phyloP scores from a whole-genome alignment of 2,888 invertebrate species.

The Leistus spinibarbis region DNA sequence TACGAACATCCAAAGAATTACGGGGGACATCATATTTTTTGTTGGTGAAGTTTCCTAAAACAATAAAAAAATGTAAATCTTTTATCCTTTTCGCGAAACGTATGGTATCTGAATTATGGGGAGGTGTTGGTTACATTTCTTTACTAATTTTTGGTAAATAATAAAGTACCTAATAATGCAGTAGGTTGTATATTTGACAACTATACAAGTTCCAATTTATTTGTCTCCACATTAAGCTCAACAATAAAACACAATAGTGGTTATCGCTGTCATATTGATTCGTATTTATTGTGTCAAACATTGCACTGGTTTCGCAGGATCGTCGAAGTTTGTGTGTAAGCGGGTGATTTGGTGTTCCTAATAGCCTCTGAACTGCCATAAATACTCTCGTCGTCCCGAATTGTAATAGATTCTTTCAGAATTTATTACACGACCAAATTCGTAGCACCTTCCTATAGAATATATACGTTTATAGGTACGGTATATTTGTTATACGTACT shows the following conservation, averaged over 20 bases:
- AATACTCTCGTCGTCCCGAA: background rate
- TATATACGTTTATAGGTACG: background rate
- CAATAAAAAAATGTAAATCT: background rate
- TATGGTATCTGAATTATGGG: no score
- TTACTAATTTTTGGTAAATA: no score
- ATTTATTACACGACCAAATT: constrained; percentile 2
- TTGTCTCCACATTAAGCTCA: no score
- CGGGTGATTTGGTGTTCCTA: constrained; percentile 3
- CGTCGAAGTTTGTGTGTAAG: background rate
- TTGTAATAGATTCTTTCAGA: constrained; percentile 5
- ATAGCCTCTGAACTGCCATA: constrained; percentile 8
- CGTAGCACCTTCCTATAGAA: background rate
- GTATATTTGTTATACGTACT: background rate
- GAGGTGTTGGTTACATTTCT: no score
- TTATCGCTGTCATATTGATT: background rate
- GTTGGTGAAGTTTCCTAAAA: background rate
- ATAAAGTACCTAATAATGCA: no score
- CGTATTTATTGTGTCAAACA: background rate
- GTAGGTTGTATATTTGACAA: no score
- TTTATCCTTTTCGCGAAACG: no score
- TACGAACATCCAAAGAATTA: constrained; percentile 8
- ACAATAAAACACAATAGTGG: background rate
- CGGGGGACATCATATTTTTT: background rate
- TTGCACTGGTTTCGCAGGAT: background rate
- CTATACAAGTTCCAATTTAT: no score